phyloP scores from a whole-genome alignment of 2,888 invertebrate genomes.

The Rutpela maculata region DNA sequence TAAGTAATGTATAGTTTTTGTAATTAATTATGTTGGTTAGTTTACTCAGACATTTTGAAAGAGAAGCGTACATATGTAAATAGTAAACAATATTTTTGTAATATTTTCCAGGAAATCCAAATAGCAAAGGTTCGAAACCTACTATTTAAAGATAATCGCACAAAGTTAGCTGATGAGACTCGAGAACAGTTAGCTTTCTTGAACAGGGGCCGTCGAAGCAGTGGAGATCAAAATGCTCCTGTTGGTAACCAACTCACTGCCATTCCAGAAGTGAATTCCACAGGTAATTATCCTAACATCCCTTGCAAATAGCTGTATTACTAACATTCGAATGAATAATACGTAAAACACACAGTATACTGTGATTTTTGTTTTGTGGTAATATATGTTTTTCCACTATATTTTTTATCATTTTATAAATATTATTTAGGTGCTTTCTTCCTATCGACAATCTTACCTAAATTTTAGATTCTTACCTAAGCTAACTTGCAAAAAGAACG shows the following conservation, averaged over 20 bases:
- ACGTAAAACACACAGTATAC: no score
- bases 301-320: neutral
- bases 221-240: constrained; percentile 49
- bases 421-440: no score
- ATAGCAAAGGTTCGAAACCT: constrained; percentile 46
- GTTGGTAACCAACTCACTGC: constrained; percentile 73
- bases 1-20: constrained; percentile 22
- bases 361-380: no score
- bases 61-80: no score
- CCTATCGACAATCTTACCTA: no score
- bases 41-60: no score
- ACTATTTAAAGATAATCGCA: constrained; percentile 48
- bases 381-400: no score
- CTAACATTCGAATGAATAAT: constrained; percentile 1
- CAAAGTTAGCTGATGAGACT: constrained; percentile 54
- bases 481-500: no score
- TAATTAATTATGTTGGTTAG: no score
- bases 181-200: constrained; percentile 86
- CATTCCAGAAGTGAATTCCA: constrained; percentile 86
- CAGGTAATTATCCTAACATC: constrained; percentile 75
- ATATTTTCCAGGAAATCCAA: constrained; percentile 47
- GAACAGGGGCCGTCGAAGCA: constrained; percentile 73
- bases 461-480: no score
- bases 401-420: no score
- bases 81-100: neutral